These are phyloP conservation scores for Spea bombifrons DNA, from an alignment of 2,113 vertebrate species.

Conservation along the genomic window DNA sequence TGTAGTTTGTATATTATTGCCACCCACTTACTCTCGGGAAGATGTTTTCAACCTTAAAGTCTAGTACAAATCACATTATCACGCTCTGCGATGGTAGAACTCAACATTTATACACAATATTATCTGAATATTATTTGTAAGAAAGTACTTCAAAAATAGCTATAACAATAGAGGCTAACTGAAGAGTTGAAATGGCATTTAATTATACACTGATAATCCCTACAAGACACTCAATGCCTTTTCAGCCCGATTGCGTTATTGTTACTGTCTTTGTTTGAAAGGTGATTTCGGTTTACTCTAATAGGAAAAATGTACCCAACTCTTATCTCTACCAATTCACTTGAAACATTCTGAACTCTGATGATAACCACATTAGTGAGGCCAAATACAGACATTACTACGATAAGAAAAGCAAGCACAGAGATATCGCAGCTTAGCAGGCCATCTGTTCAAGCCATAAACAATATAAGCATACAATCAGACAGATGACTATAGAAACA, in stretches of 20 bases:
- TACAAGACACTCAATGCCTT: neutral
- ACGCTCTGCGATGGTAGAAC: neutral
- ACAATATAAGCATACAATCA: neutral
- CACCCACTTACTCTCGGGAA: too few relatives aligned
- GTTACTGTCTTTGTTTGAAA: neutral
- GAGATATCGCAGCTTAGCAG: conserved; percentile 38
- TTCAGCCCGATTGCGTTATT: neutral
- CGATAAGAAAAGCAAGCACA: conserved; percentile 39
- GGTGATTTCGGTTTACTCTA: conserved; percentile 21
- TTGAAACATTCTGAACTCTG: conserved; percentile 31
- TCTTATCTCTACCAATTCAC: conserved; percentile 43
- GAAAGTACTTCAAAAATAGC: too few relatives aligned
- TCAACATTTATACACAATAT: too few relatives aligned
- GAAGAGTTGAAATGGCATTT: neutral
- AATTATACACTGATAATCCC: conserved; percentile 15
- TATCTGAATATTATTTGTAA: too few relatives aligned
- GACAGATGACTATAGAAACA: conserved; percentile 1
- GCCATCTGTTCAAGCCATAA: conserved; percentile 5
- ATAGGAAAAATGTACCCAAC: conserved; percentile 24
- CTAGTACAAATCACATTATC: neutral
- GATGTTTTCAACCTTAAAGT: neutral
- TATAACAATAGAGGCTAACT: too few relatives aligned
- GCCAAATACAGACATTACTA: conserved; percentile 28
- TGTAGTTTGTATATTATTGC: too few relatives aligned
- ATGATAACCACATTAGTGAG: conserved; percentile 43